phyloP scores from a whole-genome alignment of 2,113 vertebrate genomes.

The Pelecanus crispus region DNA sequence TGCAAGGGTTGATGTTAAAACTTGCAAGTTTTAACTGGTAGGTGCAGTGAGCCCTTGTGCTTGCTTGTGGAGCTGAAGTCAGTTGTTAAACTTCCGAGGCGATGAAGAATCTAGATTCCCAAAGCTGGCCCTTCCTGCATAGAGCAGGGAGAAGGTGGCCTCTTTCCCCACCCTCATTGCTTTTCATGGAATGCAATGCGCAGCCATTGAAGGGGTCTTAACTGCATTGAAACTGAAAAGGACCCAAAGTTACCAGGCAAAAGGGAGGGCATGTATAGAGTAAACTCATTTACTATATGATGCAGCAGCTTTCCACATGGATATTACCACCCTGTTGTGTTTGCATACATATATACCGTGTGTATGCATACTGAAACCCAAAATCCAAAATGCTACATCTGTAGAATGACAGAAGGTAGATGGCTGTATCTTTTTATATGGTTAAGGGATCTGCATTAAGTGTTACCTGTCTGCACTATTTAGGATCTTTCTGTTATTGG shows the following conservation, averaged over 20 bases:
- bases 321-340: neutral
- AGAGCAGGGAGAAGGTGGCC: neutral
- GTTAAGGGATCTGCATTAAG: neutral
- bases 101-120: neutral
- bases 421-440: rapidly evolving
- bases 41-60: neutral
- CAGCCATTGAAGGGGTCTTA: neutral
- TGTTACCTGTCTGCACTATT: neutral
- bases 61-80: neutral
- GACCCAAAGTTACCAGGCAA: neutral
- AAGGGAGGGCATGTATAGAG: neutral
- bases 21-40: neutral
- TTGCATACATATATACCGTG: neutral
- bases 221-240: neutral
- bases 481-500: neutral
- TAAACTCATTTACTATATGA: neutral
- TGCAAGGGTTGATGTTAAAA: neutral
- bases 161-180: neutral
- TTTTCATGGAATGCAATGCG: neutral
- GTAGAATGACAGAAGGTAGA: neutral
- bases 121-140: neutral
- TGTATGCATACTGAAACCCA: neutral
- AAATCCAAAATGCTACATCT: neutral
- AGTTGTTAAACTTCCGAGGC: neutral
- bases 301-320: neutral